Conservation (phyloP, 2,797 vertebrate species). For the Scomberomorus guttatus region DNA sequence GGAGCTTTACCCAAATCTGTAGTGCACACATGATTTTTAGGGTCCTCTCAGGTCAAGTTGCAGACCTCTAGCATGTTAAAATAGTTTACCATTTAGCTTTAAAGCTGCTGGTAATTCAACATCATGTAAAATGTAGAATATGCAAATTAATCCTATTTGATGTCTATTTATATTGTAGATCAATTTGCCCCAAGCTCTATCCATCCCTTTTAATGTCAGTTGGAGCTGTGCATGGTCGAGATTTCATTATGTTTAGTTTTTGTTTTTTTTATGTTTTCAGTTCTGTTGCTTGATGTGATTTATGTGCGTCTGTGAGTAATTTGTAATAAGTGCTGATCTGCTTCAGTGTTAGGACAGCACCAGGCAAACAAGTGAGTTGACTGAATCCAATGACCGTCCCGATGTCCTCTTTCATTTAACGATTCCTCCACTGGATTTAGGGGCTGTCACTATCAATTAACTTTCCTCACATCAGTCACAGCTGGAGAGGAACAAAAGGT, state of each 20-base stretch:
- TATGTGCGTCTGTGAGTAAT: conserved; percentile 11
- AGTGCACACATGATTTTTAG: not conserved
- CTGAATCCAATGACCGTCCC: conserved; percentile 46
- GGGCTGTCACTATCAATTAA: conserved; percentile 64
- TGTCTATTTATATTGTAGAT: not conserved
- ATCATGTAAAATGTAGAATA: not conserved
- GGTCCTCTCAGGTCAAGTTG: not conserved
- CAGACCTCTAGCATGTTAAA: not conserved
- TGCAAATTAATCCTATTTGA: not conserved
- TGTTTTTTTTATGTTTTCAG: not conserved
- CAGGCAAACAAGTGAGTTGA: conserved; percentile 3
- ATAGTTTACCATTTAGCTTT: not conserved
- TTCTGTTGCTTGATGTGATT: not conserved
- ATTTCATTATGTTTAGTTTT: conserved; percentile 1
- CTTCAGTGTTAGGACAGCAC: not conserved
- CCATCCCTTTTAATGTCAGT: not conserved
- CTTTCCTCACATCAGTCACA: conserved; percentile 62
- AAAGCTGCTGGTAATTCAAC: not conserved
- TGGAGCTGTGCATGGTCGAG: conserved; percentile 1
- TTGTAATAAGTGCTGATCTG: conserved; percentile 13
- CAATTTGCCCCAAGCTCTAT: not conserved
- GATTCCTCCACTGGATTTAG: conserved; percentile 60
- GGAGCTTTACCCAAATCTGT: not conserved
- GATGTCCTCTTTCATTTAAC: conserved; percentile 48
- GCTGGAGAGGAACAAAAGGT: conserved; percentile 70